A percentile compares a stretch with the other conserved stretches of the same genome.
Conservation (phyloP, 2,888 invertebrate genomes). For the Ichneumon xanthorius region DNA sequence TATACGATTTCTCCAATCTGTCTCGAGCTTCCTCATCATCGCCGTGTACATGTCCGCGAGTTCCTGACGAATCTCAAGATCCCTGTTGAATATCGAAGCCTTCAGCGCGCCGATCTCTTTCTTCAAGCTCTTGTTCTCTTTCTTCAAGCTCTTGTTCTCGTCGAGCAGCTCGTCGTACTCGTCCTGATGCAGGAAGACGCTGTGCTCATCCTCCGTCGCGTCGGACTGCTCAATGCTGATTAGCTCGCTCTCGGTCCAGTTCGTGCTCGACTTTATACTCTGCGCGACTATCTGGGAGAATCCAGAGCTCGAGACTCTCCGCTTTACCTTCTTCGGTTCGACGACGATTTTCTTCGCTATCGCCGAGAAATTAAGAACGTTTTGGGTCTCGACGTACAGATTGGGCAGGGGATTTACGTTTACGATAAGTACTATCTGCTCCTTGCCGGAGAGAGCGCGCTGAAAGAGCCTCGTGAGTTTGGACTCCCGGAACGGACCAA, state of each 20-base stretch:
- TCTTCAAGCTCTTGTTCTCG: slow-evolving; percentile 78
- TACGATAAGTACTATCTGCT: slow-evolving; percentile 93
- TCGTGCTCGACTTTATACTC: slow-evolving; percentile 76
- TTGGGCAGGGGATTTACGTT: slow-evolving; percentile 92
- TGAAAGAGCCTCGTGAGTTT: slow-evolving; percentile 96
- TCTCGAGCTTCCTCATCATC: slow-evolving; percentile 79
- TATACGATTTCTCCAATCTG: slow-evolving; percentile 79
- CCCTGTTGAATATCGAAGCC: slow-evolving; percentile 74
- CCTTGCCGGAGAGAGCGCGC: slow-evolving; percentile 91
- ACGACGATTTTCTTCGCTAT: slow-evolving; percentile 89
- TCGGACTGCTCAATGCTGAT: slow-evolving; percentile 13
- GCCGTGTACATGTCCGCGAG: slow-evolving; percentile 77
- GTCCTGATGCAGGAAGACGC: slow-evolving; percentile 67
- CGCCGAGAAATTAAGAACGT: slow-evolving; percentile 94
- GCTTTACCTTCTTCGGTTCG: slow-evolving; percentile 73
- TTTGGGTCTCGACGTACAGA: slow-evolving; percentile 93
- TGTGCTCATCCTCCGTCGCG: slow-evolving; percentile 47
- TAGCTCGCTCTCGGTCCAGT: slow-evolving; percentile 79
- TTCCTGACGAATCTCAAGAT: slow-evolving; percentile 80
- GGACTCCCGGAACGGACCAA: slow-evolving; percentile 91
- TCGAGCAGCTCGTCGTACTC: slow-evolving; percentile 76
- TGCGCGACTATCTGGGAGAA: slow-evolving; percentile 80
- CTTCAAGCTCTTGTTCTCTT: slow-evolving; percentile 78
- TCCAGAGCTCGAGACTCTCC: slow-evolving; percentile 74
- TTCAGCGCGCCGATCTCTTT: slow-evolving; percentile 77